A percentile compares a stretch with the other conserved stretches of the same genome.
Conservation (phyloP, 2,797 vertebrate genomes). For the Hydrocynus forskahlii region DNA sequence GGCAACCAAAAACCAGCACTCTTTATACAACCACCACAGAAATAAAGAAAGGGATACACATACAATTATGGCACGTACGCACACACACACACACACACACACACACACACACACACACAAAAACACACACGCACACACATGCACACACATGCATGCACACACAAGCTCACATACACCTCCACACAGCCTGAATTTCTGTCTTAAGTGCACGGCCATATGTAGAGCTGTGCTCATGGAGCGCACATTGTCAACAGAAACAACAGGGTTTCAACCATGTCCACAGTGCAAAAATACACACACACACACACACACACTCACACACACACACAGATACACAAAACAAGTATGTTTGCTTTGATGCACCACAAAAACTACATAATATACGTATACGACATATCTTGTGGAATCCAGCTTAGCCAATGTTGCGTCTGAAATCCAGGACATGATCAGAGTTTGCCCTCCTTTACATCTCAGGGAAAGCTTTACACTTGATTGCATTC, state of each 20-base stretch:
- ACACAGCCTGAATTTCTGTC: constrained; percentile 1
- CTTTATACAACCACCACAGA: constrained; percentile 21
- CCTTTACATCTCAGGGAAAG: no score
- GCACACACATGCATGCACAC: no score
- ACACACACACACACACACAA: background rate
- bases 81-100: background rate
- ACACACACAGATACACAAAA: no score
- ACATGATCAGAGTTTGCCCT: no score
- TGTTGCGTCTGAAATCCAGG: no score
- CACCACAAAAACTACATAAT: no score
- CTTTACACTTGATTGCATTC: no score
- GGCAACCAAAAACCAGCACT: constrained; percentile 51
- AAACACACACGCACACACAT: no score
- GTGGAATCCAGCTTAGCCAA: no score
- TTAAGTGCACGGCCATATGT: background rate
- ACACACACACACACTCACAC: background rate
- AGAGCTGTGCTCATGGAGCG: background rate
- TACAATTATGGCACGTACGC: background rate
- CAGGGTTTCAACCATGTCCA: background rate
- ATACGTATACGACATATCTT: no score
- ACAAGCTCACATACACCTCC: background rate
- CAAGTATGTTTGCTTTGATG: no score
- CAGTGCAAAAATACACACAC: background rate
- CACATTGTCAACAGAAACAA: background rate
- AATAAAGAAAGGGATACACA: background rate